These are phyloP conservation scores for Synergus japonicus DNA, from an alignment of 2,888 invertebrate genomes.

Conservation along the genomic window DNA sequence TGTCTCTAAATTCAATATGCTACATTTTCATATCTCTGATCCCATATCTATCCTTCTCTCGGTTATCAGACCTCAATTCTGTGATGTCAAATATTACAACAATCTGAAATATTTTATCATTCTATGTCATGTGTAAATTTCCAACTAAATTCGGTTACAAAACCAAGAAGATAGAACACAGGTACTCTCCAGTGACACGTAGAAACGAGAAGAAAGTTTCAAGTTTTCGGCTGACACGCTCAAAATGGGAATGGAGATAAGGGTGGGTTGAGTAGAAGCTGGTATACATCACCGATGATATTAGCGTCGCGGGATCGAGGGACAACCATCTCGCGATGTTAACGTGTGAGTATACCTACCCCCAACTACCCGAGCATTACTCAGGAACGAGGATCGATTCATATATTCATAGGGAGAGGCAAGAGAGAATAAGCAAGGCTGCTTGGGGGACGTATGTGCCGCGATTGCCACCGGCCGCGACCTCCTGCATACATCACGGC, in stretches of 20 bases:
- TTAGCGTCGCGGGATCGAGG: slow-evolving; percentile 45
- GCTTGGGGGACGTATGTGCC: slow-evolving; percentile 65
- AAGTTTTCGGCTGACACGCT: neutral
- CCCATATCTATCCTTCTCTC: too few relatives aligned
- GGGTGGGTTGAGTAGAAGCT: neutral
- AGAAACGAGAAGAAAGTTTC: neutral
- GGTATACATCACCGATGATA: slow-evolving; percentile 24
- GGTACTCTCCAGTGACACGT: neutral
- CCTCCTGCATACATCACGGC: slow-evolving; percentile 75
- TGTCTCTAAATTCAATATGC: too few relatives aligned
- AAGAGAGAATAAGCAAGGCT: slow-evolving; percentile 48
- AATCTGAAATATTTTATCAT: neutral
- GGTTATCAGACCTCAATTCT: too few relatives aligned
- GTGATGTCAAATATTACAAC: too few relatives aligned
- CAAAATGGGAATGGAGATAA: slow-evolving; percentile 1
- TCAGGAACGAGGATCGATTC: slow-evolving; percentile 68
- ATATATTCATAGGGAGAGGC: slow-evolving; percentile 72
- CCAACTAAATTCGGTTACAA: neutral
- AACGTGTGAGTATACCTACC: slow-evolving; percentile 62
- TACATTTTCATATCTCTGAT: too few relatives aligned
- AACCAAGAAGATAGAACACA: neutral
- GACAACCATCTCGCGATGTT: slow-evolving; percentile 63
- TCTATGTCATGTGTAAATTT: too few relatives aligned
- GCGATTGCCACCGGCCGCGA: slow-evolving; percentile 74
- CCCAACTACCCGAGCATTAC: slow-evolving; percentile 52